Base-by-base conservation (phyloP, 2,797 vertebrate species). In the Channa striata region DNA sequence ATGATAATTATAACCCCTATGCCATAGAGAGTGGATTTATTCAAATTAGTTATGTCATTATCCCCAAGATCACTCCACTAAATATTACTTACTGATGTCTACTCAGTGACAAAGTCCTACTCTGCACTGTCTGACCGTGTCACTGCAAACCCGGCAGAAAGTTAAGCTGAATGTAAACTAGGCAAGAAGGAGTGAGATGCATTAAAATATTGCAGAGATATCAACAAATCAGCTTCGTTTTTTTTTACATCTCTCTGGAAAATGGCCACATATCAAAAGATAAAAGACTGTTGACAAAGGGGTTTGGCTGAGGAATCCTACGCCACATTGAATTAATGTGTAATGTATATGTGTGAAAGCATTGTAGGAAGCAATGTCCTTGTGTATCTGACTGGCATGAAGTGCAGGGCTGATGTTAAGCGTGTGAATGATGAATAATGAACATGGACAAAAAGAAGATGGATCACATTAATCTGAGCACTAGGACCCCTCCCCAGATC, bases 401-500 rank as follows among this genome's bases (percentile, higher is more conserved):
- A 62, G 78, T 57, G 37, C 58, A 49, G 47, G 51, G 78, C 77
- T 40, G 66, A 44, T 82, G 83, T 84, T 87, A 83, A 60, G 25
- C 69, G 68, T 80, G 66, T 85, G 89, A 90, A 84, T 90, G 74
- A 87, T 78, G 83, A 90, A 92, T 90, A 93, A 93, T 93, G 86
- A 87, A 87, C 87, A 59, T 1, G 71, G 80, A 91, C 86, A 89
- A 89, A 85, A 83, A 81, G 81, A 91, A 92, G 92, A 92, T 91
- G 90, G 89, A 93, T 92, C 82, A 69, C 89, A 90, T 91, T 92
- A 92, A 92, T 92, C 80, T 87, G 71, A 87, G 74, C 74, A 72
- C 49, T 59, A 42, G 63, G 77, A 34, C 43, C 73, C 65, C 63
- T 57, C 74, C 52, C 60, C 44, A 61, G 57, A 68, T 54, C 50